A percentile compares a stretch with the other conserved stretches of the same genome.
These are phyloP conservation scores for Nylanderia fulva DNA, from an alignment of 1,140 invertebrate species.

Conservation along the genomic window DNA sequence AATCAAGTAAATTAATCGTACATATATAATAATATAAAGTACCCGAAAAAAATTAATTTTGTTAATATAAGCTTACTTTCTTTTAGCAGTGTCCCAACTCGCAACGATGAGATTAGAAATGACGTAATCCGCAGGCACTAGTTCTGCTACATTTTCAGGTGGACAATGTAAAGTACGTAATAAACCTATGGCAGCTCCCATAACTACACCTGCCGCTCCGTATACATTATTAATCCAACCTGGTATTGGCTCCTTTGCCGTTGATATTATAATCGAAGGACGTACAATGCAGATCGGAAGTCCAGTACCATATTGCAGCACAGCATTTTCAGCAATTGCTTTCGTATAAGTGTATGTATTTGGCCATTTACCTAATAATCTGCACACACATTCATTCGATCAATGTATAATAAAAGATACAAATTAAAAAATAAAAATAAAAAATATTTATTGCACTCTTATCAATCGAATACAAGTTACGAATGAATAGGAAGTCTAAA, in stretches of 20 bases:
- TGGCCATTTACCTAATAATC: constrained; percentile 91
- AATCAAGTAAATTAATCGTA: background rate
- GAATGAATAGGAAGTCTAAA: background rate
- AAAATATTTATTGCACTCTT: background rate
- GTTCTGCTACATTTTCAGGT: constrained; percentile 89
- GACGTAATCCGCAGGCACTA: constrained; percentile 95
- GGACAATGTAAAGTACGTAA: constrained; percentile 90
- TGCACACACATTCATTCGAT: constrained; percentile 72
- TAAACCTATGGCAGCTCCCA: constrained; percentile 91
- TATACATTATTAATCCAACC: constrained; percentile 97
- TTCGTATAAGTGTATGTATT: constrained; percentile 96
- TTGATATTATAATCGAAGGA: constrained; percentile 92
- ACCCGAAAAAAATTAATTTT: background rate
- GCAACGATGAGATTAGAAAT: constrained; percentile 93
- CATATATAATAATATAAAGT: background rate
- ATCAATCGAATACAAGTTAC: background rate
- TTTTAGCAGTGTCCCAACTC: constrained; percentile 88
- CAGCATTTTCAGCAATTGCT: constrained; percentile 91
- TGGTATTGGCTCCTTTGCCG: constrained; percentile 89
- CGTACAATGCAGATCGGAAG: constrained; percentile 92
- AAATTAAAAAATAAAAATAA: too few species aligned
- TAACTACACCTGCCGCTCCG: constrained; percentile 90
- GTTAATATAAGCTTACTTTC: constrained; percentile 73
- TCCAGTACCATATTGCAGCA: constrained; percentile 88
- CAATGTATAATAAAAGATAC: background rate